Evolutionary conservation across 2,888 invertebrate species (phyloP).

Genomic region (Hypsopygia costalis): DNA sequence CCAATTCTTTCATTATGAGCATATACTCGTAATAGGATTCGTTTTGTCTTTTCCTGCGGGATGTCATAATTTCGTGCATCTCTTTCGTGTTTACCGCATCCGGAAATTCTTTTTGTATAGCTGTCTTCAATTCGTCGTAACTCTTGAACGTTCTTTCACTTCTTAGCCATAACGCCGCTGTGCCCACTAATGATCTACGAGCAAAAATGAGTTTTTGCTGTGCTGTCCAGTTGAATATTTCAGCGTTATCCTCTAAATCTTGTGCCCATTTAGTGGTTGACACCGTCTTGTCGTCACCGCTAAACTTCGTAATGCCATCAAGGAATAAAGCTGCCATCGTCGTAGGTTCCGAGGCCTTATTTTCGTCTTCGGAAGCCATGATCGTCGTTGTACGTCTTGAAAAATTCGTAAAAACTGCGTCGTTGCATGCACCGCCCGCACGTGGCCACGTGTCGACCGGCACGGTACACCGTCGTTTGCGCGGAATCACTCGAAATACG

Average conservation of each 20-base stretch:
- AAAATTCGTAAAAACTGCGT: too few relatives aligned
- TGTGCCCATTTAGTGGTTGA: too few relatives aligned
- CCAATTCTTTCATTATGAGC: conserved; percentile 24
- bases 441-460: too few relatives aligned
- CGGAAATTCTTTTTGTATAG: conserved; percentile 18
- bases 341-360: too few relatives aligned
- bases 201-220: too few relatives aligned
- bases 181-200: conserved; percentile 15
- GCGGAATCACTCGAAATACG: neutral
- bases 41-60: conserved; percentile 14
- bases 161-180: conserved; percentile 20
- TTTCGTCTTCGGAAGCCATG: too few relatives aligned
- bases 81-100: conserved; percentile 17
- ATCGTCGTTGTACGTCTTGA: too few relatives aligned
- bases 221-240: conserved; percentile 20
- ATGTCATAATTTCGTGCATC: conserved; percentile 21
- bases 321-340: too few relatives aligned
- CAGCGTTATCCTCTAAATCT: conserved; percentile 23
- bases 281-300: too few relatives aligned
- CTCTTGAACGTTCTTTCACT: conserved; percentile 17
- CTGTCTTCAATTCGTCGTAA: conserved; percentile 18
- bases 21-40: conserved; percentile 19
- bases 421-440: too few relatives aligned
- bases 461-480: neutral
- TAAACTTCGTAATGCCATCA: too few relatives aligned